Percentiles rank a stretch among this genome's conserved stretches.
Evolutionary conservation across 2,888 invertebrate species (phyloP).

Genomic region (Caradrina clavipalpis): DNA sequence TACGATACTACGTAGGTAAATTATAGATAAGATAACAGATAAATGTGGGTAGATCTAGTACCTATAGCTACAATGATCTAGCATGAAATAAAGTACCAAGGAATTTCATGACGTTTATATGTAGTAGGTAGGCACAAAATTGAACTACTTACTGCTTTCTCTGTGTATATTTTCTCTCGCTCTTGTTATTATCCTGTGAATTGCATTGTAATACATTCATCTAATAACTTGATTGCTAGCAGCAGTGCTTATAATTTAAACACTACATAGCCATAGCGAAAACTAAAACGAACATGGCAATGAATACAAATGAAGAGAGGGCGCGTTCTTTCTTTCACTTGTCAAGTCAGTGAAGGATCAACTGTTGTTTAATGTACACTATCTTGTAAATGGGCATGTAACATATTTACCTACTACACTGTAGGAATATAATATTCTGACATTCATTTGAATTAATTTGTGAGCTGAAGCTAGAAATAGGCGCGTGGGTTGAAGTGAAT

Average conservation of each 20-base stretch:
- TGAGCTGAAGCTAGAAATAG: conserved; percentile 65
- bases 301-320: conserved; percentile 26
- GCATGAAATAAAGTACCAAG: background rate
- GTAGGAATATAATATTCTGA: conserved; percentile 4
- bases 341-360: conserved; percentile 15
- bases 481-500: conserved; percentile 70
- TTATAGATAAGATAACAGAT: conserved; percentile 34
- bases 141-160: conserved; percentile 2
- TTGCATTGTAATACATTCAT: background rate
- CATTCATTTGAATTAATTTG: conserved; percentile 21
- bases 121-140: background rate
- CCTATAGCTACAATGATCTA: conserved; percentile 1
- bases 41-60: conserved; percentile 11
- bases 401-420: background rate
- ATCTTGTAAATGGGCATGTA: background rate
- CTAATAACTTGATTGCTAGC: conserved; percentile 18
- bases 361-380: background rate
- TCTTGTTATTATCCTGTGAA: conserved; percentile 2
- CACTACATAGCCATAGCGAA: background rate
- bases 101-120: background rate
- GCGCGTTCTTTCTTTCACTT: conserved; percentile 33
- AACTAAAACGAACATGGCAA: conserved; percentile 18
- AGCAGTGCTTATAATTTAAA: background rate
- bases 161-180: conserved; percentile 8
- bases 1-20: conserved; percentile 28